A percentile compares a stretch with the other conserved stretches of the same genome.
Conservation (phyloP, 2,888 invertebrate genomes). For the Drosophila suboccidentalis region DNA sequence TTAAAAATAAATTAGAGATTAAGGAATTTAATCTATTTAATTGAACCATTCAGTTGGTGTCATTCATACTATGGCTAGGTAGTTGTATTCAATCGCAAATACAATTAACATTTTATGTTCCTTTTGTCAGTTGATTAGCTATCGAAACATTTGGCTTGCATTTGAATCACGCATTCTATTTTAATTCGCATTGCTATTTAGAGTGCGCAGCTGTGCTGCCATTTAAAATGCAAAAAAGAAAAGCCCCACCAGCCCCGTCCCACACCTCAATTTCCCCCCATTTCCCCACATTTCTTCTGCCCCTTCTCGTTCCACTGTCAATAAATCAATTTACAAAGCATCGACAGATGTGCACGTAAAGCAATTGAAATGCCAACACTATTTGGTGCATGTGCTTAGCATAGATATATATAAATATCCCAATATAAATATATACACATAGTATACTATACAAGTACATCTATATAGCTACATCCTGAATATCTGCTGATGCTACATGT, state of each 20-base stretch:
- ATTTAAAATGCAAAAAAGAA: constrained; percentile 35
- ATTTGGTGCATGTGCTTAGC: constrained; percentile 49
- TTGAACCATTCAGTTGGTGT: not conserved
- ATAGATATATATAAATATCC: constrained; percentile 5
- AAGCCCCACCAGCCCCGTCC: not conserved
- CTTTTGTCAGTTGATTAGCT: constrained; percentile 48
- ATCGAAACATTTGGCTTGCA: constrained; percentile 37
- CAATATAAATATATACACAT: constrained; percentile 3
- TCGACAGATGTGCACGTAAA: constrained; percentile 65
- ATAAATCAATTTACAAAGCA: constrained; percentile 64
- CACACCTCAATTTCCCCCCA: not conserved
- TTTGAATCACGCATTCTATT: constrained; percentile 54
- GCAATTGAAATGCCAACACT: constrained; percentile 71
- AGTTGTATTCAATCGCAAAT: not conserved
- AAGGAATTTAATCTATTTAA: not conserved
- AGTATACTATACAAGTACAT: constrained; percentile 15
- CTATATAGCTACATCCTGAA: constrained; percentile 32
- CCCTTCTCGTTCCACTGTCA: constrained; percentile 23
- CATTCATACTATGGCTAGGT: not conserved
- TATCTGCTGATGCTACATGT: constrained; percentile 53
- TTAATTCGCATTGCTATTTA: constrained; percentile 48
- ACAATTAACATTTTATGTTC: constrained; percentile 43
- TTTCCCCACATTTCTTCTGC: not conserved
- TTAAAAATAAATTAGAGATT: not conserved
- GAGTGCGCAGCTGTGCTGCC: constrained; percentile 51